Conservation (phyloP, 2,797 vertebrate genomes). For the Cichlasoma orientale region DNA sequence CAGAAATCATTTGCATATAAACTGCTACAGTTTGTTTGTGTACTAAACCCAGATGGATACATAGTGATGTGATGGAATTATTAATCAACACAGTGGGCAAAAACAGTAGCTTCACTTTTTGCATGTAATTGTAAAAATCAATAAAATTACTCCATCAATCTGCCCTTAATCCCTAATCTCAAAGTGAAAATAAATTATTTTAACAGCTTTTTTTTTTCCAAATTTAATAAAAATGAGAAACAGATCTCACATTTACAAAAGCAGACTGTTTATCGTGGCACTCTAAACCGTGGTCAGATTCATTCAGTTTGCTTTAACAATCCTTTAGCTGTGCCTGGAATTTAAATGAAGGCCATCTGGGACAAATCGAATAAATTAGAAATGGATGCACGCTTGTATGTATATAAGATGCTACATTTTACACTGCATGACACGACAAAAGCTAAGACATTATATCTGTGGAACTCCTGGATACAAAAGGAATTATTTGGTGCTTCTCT, state of each 20-base stretch:
- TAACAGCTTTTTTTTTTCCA: not conserved
- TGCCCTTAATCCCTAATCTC: too few relatives aligned
- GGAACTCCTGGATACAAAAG: not conserved
- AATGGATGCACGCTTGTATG: not conserved
- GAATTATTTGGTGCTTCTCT: not conserved
- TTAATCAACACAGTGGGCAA: not conserved
- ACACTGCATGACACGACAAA: not conserved
- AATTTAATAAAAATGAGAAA: not conserved
- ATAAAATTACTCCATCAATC: not conserved
- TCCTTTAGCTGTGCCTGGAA: too few relatives aligned
- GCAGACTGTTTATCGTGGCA: too few relatives aligned
- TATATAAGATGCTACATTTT: not conserved
- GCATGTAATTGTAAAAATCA: not conserved
- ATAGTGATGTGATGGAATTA: slow-evolving; percentile 9
- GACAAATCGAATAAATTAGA: too few relatives aligned
- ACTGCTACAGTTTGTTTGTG: slow-evolving; percentile 8
- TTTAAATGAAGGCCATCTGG: too few relatives aligned
- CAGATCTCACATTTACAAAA: not conserved
- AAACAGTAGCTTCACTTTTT: not conserved
- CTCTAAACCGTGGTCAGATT: too few relatives aligned
- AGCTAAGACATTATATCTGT: not conserved
- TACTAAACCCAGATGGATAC: slow-evolving; percentile 22
- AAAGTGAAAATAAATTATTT: not conserved
- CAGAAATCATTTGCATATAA: slow-evolving; percentile 26
- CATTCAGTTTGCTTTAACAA: too few relatives aligned